Base-by-base conservation (phyloP, 1,140 invertebrate species). In the Habropoda laboriosa region DNA sequence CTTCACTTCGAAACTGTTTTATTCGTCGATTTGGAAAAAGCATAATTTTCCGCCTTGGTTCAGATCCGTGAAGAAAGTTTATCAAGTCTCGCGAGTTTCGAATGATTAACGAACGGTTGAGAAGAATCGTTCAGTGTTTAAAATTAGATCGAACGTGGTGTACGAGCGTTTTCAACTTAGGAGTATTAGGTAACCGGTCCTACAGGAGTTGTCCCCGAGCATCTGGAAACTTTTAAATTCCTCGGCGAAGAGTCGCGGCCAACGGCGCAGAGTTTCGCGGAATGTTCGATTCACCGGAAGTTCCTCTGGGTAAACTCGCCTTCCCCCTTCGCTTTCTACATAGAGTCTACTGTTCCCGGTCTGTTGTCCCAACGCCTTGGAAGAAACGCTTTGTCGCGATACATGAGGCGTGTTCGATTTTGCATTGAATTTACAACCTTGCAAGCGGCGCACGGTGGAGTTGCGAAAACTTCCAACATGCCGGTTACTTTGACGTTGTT, bases 191-290 rank as follows among this genome's bases (percentile, higher is more conserved):
- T 60, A 60, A 58, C 40, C 16, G 35, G 32, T 27, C 21, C 51
- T 30, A 4, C 8, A 0, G n/a, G 7, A 24, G 18, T 60, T 42
- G 66, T 49, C 12, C 55, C 21, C 13, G 40, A 40, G 61, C 21
- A 51, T 32, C 24, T 1, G 45, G 12, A 40, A 78, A 78, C 55
- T 78, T 78, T 61, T 51, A 71, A 78, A 78, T 78, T 78, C 75
- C 57, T 61, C 42, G 24, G 16, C 8, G n/a, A n/a, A n/a, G 16
- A 60, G 45, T 76, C 18, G 42, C 7, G 49, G n/a, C n/a, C n/a
- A 24, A 35, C 38, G 16, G 5, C 47, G 18, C n/a, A 18, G 24
- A 70, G 45, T 78, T 71, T 61, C 55, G 24, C 55, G 64, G 38
- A 77, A 77, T 40, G 66, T 70, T 60, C 75, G 75, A 77, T 70